Conservation (phyloP, 1,140 invertebrate genomes). For the Aporrectodea caliginosa region DNA sequence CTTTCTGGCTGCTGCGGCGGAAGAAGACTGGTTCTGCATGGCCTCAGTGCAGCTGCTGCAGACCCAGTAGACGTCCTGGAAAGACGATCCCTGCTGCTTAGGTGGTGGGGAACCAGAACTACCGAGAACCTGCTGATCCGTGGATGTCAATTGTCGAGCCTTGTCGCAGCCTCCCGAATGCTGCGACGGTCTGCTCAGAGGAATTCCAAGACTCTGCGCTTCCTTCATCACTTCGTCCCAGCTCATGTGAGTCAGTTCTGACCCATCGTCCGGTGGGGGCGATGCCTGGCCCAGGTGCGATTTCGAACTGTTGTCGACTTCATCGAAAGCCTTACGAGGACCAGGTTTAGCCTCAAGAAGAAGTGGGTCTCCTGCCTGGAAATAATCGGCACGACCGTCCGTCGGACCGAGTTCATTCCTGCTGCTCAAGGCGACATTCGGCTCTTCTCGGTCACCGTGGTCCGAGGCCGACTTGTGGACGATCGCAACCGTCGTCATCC, state of each 20-base stretch:
- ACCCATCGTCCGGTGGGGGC: background rate
- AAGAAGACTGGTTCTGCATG: background rate
- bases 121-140: no score
- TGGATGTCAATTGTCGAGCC: no score
- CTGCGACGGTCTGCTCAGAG: background rate
- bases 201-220: slow-evolving; percentile 28
- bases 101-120: background rate
- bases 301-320: background rate
- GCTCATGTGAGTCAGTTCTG: slow-evolving; percentile 30
- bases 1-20: no score
- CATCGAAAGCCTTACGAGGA: background rate
- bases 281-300: background rate
- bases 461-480: background rate
- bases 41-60: background rate
- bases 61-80: background rate
- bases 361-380: no score
- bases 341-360: no score
- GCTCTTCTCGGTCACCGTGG: background rate
- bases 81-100: no score
- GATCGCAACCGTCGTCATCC: background rate
- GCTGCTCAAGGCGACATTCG: no score
- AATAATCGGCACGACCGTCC: no score
- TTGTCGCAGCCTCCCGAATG: background rate
- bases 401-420: no score
- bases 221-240: slow-evolving; percentile 34